These are phyloP conservation scores for Rhagium mordax DNA, from an alignment of 2,888 invertebrate species.

Conservation along the genomic window DNA sequence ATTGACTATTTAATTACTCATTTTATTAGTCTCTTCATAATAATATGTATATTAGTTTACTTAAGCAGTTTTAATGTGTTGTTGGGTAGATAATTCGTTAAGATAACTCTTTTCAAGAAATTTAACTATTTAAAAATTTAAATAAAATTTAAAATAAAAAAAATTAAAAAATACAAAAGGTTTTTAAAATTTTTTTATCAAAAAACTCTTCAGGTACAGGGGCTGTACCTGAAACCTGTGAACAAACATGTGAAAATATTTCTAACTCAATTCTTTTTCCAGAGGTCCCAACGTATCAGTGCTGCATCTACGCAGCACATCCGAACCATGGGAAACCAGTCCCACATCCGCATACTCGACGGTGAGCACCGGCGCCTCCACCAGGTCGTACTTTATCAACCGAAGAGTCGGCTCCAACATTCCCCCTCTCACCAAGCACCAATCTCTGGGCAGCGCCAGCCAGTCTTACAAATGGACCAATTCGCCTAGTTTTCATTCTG, in stretches of 20 bases:
- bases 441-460: slow-evolving; percentile 60
- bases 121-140: too few relatives aligned
- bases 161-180: too few relatives aligned
- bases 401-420: slow-evolving; percentile 55
- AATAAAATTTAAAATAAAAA: too few relatives aligned
- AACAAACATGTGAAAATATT: background rate
- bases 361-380: slow-evolving; percentile 55
- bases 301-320: slow-evolving; percentile 72
- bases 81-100: too few relatives aligned
- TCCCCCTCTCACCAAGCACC: slow-evolving; percentile 63
- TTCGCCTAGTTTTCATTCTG: slow-evolving; percentile 64
- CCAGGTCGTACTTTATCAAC: slow-evolving; percentile 60
- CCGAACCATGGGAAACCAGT: slow-evolving; percentile 73
- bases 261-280: slow-evolving; percentile 53
- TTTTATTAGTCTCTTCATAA: background rate
- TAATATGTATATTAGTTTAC: too few relatives aligned
- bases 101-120: too few relatives aligned
- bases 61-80: too few relatives aligned
- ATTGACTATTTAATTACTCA: background rate
- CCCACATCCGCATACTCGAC: slow-evolving; percentile 66
- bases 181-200: too few relatives aligned
- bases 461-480: slow-evolving; percentile 57
- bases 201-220: too few relatives aligned
- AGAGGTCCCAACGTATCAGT: slow-evolving; percentile 74
- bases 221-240: too few relatives aligned